These are phyloP conservation scores for Apis florea DNA, from an alignment of 1,140 invertebrate genomes.

Conservation along the genomic window DNA sequence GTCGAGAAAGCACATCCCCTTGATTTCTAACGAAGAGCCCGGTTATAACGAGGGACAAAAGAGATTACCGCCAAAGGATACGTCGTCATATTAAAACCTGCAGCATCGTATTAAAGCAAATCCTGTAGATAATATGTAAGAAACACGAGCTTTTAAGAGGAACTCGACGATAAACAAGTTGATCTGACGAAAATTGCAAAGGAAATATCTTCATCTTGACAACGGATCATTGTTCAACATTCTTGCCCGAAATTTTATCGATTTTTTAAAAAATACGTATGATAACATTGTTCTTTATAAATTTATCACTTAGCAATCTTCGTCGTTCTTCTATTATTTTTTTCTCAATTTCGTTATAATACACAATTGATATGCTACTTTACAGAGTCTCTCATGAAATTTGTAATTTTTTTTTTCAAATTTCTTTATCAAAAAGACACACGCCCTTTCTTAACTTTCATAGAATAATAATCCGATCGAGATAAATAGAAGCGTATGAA, in stretches of 20 bases:
- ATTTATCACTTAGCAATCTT: no score
- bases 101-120: not conserved
- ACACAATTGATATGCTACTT: no score
- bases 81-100: not conserved
- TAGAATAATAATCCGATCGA: no score
- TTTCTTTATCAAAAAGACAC: no score
- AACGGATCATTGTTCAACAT: not conserved
- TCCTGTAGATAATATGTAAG: conserved; percentile 1
- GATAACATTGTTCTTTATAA: no score
- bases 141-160: not conserved
- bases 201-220: not conserved
- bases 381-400: no score
- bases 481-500: no score
- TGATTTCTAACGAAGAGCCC: not conserved
- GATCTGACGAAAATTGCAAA: not conserved
- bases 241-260: not conserved
- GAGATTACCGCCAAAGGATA: not conserved
- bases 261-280: not conserved
- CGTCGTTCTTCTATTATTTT: no score
- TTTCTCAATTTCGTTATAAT: no score
- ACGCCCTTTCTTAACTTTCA: no score
- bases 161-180: not conserved
- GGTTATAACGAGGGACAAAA: conserved; percentile 2
- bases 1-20: not conserved
- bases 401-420: no score